These are phyloP conservation scores for Microctenopoma lineatum DNA, from an alignment of 2,797 vertebrate genomes.

Conservation along the genomic window DNA sequence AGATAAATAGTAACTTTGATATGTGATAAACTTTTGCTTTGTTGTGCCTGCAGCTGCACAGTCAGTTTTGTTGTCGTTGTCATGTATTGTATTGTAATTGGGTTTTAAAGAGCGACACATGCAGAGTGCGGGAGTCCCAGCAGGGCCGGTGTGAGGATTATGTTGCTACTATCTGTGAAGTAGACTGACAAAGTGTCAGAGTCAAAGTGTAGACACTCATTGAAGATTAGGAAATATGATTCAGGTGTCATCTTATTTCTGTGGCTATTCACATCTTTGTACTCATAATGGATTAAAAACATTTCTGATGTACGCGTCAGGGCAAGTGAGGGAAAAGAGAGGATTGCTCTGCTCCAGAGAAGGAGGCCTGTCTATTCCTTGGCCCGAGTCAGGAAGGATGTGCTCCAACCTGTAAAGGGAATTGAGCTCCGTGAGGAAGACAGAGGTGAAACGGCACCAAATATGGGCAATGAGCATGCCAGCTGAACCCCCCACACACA, in stretches of 20 bases:
- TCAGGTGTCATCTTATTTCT: constrained; percentile 21
- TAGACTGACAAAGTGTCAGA: constrained; percentile 10
- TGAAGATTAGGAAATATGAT: constrained; percentile 18
- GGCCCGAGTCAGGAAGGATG: constrained; percentile 59
- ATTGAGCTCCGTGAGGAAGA: constrained; percentile 69
- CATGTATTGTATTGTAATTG: neutral
- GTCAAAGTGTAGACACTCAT: constrained; percentile 16
- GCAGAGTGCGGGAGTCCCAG: neutral
- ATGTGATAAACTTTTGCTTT: too few relatives aligned
- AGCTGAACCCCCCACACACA: constrained; percentile 28
- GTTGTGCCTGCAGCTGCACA: neutral
- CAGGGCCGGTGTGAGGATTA: neutral
- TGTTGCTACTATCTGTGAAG: constrained; percentile 5
- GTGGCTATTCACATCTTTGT: neutral
- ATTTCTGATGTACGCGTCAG: constrained; percentile 43
- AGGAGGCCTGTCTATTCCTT: constrained; percentile 29
- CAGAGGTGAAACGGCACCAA: constrained; percentile 78
- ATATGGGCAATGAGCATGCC: constrained; percentile 78
- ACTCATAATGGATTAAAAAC: constrained; percentile 6
- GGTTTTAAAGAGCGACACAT: neutral
- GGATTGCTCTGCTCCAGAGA: constrained; percentile 27
- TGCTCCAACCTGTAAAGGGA: constrained; percentile 84
- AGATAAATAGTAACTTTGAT: too few relatives aligned
- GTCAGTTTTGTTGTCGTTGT: neutral
- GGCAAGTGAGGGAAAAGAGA: constrained; percentile 34